Base-by-base conservation (phyloP, 2,113 vertebrate genomes). In the Hiodon tergisus region DNA sequence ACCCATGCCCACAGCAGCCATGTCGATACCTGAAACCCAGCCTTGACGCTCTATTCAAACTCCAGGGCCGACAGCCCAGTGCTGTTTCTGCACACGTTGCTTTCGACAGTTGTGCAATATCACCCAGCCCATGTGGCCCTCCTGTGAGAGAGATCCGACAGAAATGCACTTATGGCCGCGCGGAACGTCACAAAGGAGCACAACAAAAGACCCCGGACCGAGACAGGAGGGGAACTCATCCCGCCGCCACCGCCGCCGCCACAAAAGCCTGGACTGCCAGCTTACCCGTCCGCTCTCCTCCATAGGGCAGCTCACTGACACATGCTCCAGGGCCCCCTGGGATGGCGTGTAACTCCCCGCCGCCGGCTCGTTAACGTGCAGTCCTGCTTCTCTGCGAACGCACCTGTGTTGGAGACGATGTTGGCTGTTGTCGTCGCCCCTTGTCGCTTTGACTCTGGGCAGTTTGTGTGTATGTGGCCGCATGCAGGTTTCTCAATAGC, bases 401-500 rank as follows among this genome's bases (percentile, higher is more conserved):
- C 13, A 50, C 48, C 55, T 48, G 17, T 48, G 31, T 11, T 71
- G 16, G 6, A 17, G 17, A 48, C 13, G 57, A 48, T 14, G 31
- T 16, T 6, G 53, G 31, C 11, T 2, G 47, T 14, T 67, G 17
- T 54, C 31, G n/a, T 46, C 60, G 13, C 60, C 65, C 65, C 65
- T 67, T 61, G 48, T 72, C 59, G 31, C 31, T 31, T 11, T 14
- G 59, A 58, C 59, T 72, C 59, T 62, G 7, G 46, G 47, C 2
- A n/a, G 50, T 11, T 4, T 71, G 67, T 51, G 5, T 60, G 67
- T 52, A 5, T 53, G 65, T 67, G 31, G 6, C 11, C 16, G 2
- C 13, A 1, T 52, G 73, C 58, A 48, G 31, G 62, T 66, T 51
- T 72, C 47, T 72, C 78, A 67, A n/a, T 72, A 53, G 31, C 60